A percentile compares a stretch with the other conserved stretches of the same genome.
Conservation (phyloP, 2,113 vertebrate genomes). For the Aspiorhynchus laticeps region DNA sequence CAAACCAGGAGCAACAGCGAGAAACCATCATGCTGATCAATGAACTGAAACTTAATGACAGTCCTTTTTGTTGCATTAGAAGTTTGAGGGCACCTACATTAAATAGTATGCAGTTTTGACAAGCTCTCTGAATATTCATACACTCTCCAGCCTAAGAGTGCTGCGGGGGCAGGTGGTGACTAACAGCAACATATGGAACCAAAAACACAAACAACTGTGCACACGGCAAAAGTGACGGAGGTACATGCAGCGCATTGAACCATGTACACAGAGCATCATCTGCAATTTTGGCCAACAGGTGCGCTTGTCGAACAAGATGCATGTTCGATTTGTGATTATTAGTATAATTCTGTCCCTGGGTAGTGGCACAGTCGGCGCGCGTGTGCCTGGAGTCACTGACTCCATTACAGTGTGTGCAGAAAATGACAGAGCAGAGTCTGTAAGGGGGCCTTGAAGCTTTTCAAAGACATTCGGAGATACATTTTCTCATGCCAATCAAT, state of each 20-base stretch:
- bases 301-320: constrained; percentile 19
- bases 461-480: constrained; percentile 26
- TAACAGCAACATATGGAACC: constrained; percentile 44
- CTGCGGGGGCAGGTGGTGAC: constrained; percentile 39
- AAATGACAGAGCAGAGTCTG: constrained; percentile 7
- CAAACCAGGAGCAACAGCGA: neutral
- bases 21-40: neutral
- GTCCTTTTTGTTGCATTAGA: neutral
- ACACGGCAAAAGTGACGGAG: constrained; percentile 24
- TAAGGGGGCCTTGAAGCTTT: constrained; percentile 36
- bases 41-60: neutral
- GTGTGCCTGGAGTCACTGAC: neutral
- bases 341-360: neutral
- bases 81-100: neutral
- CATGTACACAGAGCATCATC: constrained; percentile 36
- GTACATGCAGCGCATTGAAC: neutral
- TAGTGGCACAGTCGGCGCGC: neutral
- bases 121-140: constrained; percentile 25
- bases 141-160: neutral
- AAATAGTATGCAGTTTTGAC: neutral
- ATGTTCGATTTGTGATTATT: constrained; percentile 40
- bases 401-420: neutral
- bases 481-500: constrained; percentile 42
- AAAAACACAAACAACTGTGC: constrained; percentile 20
- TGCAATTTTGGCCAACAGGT: constrained; percentile 43